Conservation (phyloP, 2,888 invertebrate species). For the Imbricaverruca yamaguchii region DNA sequence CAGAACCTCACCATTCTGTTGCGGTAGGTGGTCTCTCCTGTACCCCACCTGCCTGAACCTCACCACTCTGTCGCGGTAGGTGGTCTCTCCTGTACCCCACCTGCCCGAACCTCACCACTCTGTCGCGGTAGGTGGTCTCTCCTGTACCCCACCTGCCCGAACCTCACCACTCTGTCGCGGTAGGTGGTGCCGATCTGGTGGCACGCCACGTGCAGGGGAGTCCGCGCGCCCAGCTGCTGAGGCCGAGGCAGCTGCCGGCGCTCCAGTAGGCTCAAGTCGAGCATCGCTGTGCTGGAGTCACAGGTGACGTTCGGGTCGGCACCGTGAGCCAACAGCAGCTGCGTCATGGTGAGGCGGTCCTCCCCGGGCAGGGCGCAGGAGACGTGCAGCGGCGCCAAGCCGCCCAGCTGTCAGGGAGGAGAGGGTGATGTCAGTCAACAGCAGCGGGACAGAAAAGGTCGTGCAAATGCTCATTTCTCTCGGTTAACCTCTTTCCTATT, state of each 20-base stretch:
- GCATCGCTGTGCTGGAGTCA: not conserved
- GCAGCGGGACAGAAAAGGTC: too few relatives aligned
- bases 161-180: not conserved
- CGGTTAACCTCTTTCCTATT: too few relatives aligned
- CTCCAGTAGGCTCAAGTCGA: not conserved
- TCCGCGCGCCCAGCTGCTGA: not conserved
- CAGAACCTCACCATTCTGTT: too few relatives aligned
- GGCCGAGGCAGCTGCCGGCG: not conserved
- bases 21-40: too few relatives aligned
- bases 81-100: too few relatives aligned
- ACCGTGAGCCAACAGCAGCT: not conserved
- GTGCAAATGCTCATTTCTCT: too few relatives aligned
- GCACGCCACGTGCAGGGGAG: not conserved
- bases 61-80: not conserved
- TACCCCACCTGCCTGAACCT: not conserved
- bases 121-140: too few relatives aligned
- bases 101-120: too few relatives aligned
- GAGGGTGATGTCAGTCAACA: too few relatives aligned
- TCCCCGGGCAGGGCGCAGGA: constrained; percentile 7
- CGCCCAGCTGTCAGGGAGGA: not conserved
- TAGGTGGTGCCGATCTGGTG: not conserved
- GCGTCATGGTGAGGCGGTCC: not conserved
- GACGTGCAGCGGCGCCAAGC: not conserved
- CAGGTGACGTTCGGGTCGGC: not conserved
- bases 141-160: too few relatives aligned